Conservation (phyloP, 2,888 invertebrate species). For the Tricholauxania praeusta region DNA sequence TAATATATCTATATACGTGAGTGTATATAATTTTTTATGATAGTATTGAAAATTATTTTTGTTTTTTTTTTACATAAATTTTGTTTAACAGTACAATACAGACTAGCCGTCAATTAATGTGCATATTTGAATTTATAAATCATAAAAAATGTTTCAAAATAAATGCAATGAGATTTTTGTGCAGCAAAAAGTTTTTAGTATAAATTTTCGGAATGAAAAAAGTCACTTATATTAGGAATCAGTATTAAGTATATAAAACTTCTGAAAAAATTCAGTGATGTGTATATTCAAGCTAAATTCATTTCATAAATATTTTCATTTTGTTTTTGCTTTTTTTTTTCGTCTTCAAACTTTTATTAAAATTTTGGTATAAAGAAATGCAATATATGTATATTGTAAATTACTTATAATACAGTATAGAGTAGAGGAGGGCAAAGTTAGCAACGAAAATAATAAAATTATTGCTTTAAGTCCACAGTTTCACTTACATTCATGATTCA, state of each 20-base stretch:
- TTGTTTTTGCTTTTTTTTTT: constrained; percentile 27
- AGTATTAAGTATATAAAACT: constrained; percentile 27
- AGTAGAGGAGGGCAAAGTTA: not conserved
- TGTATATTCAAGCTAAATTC: constrained; percentile 39
- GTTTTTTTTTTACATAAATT: constrained; percentile 18
- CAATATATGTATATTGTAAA: constrained; percentile 31
- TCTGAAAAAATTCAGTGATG: constrained; percentile 40
- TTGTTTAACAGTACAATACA: constrained; percentile 10
- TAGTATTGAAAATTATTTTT: constrained; percentile 30
- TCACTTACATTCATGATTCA: not conserved
- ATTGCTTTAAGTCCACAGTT: not conserved
- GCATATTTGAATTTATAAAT: constrained; percentile 15
- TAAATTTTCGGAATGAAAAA: constrained; percentile 32
- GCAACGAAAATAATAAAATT: constrained; percentile 12
- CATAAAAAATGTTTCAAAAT: constrained; percentile 42
- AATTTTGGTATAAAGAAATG: constrained; percentile 33
- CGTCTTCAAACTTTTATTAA: not conserved
- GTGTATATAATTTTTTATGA: constrained; percentile 27
- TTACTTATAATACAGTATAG: not conserved
- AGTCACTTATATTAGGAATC: constrained; percentile 32
- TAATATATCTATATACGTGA: constrained; percentile 30
- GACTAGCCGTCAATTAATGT: constrained; percentile 26
- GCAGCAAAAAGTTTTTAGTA: constrained; percentile 61
- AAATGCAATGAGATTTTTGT: constrained; percentile 64
- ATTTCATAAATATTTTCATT: constrained; percentile 36